phyloP scores from a whole-genome alignment of 2,888 invertebrate genomes.

The Caenorhabditis sinica region DNA sequence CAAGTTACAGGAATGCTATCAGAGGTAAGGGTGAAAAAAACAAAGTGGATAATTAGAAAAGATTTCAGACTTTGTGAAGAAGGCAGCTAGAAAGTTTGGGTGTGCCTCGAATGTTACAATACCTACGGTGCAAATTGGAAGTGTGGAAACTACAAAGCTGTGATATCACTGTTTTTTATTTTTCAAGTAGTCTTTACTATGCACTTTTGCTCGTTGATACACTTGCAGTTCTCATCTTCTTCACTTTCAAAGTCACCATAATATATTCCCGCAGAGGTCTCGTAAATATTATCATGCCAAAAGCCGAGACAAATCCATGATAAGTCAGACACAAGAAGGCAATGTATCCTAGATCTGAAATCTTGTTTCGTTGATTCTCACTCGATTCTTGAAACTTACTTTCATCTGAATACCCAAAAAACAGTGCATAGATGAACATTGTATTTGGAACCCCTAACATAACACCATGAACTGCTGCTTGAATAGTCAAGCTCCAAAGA shows the following conservation, averaged over 20 bases:
- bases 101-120: background rate
- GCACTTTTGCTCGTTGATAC: background rate
- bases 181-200: too few species aligned
- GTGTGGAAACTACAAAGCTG: background rate
- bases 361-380: too few species aligned
- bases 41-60: background rate
- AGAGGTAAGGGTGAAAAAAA: slow-evolving; percentile 5
- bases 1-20: slow-evolving; percentile 15
- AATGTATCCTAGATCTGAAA: slow-evolving; percentile 7
- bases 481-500: slow-evolving; percentile 2
- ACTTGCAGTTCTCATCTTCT: slow-evolving; percentile 9
- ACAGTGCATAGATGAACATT: slow-evolving; percentile 10
- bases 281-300: slow-evolving; percentile 32
- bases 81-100: background rate
- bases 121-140: background rate
- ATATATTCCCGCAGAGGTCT: slow-evolving; percentile 15
- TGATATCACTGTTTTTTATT: too few species aligned
- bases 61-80: background rate
- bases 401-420: slow-evolving; percentile 13
- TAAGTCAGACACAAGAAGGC: background rate
- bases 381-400: too few species aligned
- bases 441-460: slow-evolving; percentile 19
- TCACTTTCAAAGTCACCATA: background rate
- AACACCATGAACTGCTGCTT: slow-evolving; percentile 7
- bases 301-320: slow-evolving; percentile 35